Base-by-base conservation (phyloP, 2,113 vertebrate species). In the Scomber colias region DNA sequence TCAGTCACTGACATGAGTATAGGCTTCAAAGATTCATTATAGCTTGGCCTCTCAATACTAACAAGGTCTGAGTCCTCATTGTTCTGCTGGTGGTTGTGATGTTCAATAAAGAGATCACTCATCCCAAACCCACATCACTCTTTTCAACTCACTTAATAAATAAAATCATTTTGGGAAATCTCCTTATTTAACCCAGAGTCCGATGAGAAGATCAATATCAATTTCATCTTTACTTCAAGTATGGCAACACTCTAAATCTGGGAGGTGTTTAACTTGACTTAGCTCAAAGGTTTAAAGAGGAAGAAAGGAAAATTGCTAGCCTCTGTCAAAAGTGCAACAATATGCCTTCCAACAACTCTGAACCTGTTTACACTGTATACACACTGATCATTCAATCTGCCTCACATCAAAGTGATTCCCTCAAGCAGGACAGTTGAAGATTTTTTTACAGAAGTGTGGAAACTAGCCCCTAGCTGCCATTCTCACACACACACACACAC, bases 401-500 rank as follows among this genome's bases (percentile, higher is more conserved):
- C 49, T 73, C 49, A 57, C 63, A 63, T 83, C 81, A 73, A 78
- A 78, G 75, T 31, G 50, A 31, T 3, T 13, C 19, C 73, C 17
- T 54, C 15, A 30, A 62, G 62, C 27, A 14, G 50, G 24, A 62
- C 61, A 19, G 49, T 27, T 56, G 15, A 75, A 70, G 65, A 55
- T 2, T 49, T 40, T 40, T 11, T 64, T 55, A 31, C 0, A 75
- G 6, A 30, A 54, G 16, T 48, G 66, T 1, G 0, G 17, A 69
- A 62, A 54, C 17, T 48, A 46, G 7, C 0, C 11, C 55, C 46
- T 0, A 35, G 1, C 15, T 13, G 5, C 14, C 14, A 45, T 62
- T 30, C 30, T 49, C 9, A 21, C 24, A 17, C 46, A 13, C 56
- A 7, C 27, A 30, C 27, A 30, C 68, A 71, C 40, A 27, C 35